Base-by-base conservation (phyloP, 2,113 vertebrate species). In the Lanius collurio region DNA sequence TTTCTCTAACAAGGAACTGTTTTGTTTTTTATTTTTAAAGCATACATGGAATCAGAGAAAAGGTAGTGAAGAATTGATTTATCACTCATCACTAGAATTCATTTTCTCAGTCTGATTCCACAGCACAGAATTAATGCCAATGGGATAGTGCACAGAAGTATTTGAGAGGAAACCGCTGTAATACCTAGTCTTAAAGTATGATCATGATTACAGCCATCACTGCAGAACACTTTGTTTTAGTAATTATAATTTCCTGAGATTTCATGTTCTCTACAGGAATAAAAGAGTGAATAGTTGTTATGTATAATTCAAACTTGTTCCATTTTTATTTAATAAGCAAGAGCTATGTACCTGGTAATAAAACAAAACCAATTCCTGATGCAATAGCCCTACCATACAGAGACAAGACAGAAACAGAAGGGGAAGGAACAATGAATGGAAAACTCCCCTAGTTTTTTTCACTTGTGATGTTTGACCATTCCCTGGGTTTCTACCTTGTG, bases 101-200 rank as follows among this genome's bases (percentile, higher is more conserved):
- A 2, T 74, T 64, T 75, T 80, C 37, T 64, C 11, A 6, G 31
- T n/a, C 49, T 52, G 21, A 49, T 46, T 86, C 68, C 52, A 20
- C 33, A 63, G 21, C 21, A 30, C 26, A 79, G 23, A 7, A 41
- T 35, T 75, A 67, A 59, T 19, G 35, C 8, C 49, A 56, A 35
- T 0, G 1, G 46, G 6, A 49, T 2, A 49, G 22, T 5, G 4
- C 28, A 46, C 15, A 12, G 26, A 55, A 33, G 11, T 18, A n/a
- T 28, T 70, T 2, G 2, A 35, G n/a, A 56, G 22, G 12, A 20
- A 90, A 27, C 16, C 2, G 0, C n/a, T 57, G 27, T 46, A 46
- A 55, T 15, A 39, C 5, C 5, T 11, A 39, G 28, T 22, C 15
- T 5, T 14, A 41, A 96, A 90, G 8, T 50, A 27, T 2, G 3